A percentile compares a stretch with the other conserved stretches of the same genome.
Evolutionary conservation across 92 coral and sea anemone species (phyloP).

Genomic region (Galaxea fascicularis): DNA sequence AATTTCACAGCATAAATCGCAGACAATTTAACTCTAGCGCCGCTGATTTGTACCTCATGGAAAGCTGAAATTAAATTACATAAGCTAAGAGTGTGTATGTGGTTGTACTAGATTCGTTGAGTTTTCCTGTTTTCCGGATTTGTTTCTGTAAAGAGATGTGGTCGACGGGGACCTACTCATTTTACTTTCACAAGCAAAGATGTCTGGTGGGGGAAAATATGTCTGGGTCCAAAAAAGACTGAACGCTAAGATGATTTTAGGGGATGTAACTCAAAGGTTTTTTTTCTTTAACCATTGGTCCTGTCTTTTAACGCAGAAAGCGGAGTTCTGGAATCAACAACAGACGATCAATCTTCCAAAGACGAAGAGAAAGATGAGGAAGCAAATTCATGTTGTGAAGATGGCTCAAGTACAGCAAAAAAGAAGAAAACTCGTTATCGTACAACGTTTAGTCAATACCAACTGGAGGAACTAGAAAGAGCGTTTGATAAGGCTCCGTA

Average conservation of each 20-base stretch:
- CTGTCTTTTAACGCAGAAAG: not conserved
- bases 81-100: not conserved
- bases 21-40: conserved; percentile 19
- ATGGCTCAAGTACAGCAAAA: conserved; percentile 69
- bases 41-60: not conserved
- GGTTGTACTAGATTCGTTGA: too few species aligned
- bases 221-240: too few species aligned
- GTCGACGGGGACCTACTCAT: too few species aligned
- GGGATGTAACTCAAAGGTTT: too few species aligned
- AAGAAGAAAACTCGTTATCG: conserved; percentile 97
- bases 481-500: conserved; percentile 99
- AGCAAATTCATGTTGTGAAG: conserved; percentile 65
- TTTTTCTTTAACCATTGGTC: too few species aligned
- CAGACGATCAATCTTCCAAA: not conserved
- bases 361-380: conserved; percentile 24
- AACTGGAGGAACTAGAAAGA: conserved; percentile 95
- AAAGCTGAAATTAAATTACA: not conserved
- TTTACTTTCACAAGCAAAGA: too few species aligned
- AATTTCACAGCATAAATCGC: not conserved
- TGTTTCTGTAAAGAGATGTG: too few species aligned
- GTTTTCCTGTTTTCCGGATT: too few species aligned
- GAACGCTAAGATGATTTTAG: too few species aligned
- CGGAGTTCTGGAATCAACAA: not conserved
- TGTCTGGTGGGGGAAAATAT: too few species aligned
- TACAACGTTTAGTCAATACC: conserved; percentile 97